Evolutionary conservation across 2,797 vertebrate species (phyloP).

Genomic region (Xiphorhynchus erythropygius): DNA sequence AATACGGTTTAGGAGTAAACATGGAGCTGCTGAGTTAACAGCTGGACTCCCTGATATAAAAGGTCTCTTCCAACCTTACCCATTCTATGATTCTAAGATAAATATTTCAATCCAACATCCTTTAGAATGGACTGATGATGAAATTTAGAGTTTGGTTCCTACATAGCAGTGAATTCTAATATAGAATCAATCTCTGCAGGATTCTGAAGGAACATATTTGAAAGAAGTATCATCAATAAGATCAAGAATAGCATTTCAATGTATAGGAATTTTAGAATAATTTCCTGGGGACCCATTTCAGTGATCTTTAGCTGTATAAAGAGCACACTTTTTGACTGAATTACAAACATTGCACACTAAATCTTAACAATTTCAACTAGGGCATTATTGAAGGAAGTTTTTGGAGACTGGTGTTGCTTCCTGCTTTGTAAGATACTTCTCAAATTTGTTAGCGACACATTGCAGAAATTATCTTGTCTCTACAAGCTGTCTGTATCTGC

Average conservation of each 20-base stretch:
- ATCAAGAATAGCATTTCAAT: neutral
- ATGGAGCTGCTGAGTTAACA: fast-evolving
- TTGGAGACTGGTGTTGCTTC: neutral
- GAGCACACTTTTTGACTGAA: neutral
- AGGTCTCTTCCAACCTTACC: neutral
- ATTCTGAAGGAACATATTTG: neutral
- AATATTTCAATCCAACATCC: neutral
- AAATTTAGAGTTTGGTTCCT: neutral
- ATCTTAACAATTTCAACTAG: neutral
- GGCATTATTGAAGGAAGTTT: neutral
- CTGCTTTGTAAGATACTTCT: neutral
- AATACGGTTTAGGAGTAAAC: neutral
- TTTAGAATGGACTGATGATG: neutral
- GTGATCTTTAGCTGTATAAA: neutral
- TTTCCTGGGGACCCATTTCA: neutral
- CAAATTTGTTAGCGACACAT: neutral
- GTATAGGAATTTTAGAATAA: neutral
- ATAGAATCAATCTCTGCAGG: fast-evolving
- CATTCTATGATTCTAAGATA: neutral
- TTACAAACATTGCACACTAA: neutral
- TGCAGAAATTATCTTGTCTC: neutral
- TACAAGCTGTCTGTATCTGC: neutral
- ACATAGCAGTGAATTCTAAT: neutral
- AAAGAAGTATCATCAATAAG: neutral
- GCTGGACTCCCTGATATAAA: no score